phyloP scores from a whole-genome alignment of 37 sponge, comb jelly and placozoan species.

The Agelas oroides region DNA sequence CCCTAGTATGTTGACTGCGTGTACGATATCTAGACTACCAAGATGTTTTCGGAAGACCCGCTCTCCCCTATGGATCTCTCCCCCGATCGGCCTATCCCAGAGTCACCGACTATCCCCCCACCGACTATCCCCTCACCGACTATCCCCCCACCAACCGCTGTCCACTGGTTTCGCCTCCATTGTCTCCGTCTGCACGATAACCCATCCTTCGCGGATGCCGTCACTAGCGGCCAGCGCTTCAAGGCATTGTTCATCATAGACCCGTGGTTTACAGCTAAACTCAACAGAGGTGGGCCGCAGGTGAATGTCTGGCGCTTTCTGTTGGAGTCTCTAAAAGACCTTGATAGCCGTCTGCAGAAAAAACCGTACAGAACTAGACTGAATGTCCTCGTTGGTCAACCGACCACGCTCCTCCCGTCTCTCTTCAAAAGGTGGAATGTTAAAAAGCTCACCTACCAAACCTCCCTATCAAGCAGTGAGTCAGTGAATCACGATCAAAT shows the following conservation, averaged over 20 bases:
- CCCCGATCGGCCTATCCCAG: too few species aligned
- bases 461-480: conserved; percentile 62
- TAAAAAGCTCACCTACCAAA: conserved; percentile 59
- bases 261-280: conserved; percentile 59
- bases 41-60: too few species aligned
- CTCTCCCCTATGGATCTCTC: too few species aligned
- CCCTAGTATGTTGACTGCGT: too few species aligned
- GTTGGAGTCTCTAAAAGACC: conserved; percentile 69
- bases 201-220: conserved; percentile 74
- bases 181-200: conserved; percentile 84
- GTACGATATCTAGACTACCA: too few species aligned
- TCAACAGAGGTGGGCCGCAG: conserved; percentile 31
- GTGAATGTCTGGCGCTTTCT: conserved; percentile 81
- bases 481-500: conserved; percentile 61
- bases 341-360: conserved; percentile 74
- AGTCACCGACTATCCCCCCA: too few species aligned
- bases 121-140: too few species aligned
- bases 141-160: neutral
- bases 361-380: conserved; percentile 57
- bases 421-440: conserved; percentile 57
- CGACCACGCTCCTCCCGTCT: conserved; percentile 31
- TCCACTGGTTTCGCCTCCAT: conserved; percentile 79
- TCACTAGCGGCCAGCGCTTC: conserved; percentile 31
- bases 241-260: conserved; percentile 63
- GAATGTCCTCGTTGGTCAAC: conserved; percentile 66